Evolutionary conservation across 2,888 invertebrate species (phyloP), one percentile per base, ranked within the genome.

Genomic region (Therioaphis trifolii): DNA sequence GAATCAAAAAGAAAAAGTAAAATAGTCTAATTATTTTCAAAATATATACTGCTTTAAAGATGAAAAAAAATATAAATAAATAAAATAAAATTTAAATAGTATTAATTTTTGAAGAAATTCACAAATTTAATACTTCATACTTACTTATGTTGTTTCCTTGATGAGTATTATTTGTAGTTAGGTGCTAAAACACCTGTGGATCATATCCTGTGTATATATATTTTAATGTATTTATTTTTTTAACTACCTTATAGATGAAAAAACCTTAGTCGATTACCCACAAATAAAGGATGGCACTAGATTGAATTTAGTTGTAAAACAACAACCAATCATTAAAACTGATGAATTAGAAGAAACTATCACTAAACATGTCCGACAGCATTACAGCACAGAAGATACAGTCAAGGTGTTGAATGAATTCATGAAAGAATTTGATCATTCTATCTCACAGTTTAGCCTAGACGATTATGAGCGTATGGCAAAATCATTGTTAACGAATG

Each of bases 261-360:
- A 93, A 87, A 91, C 90, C 11, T 89, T 95, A 69, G 90, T 91
- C 63, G 92, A 92, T 68, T 95, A 95, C 88, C 91, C 91, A 85
- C 91, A 91, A 86, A 93, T 95, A 52, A 93, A 93, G 88, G 93
- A 94, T 85, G 94, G 94, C 1, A 91, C 93, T 21, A 95, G 93
- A 88, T 87, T 95, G 68, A 93, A 93, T 87, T 89, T 95, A 85
- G 90, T 94, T 40, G 91, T 94, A 5, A 93, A 93, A 87, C 94
- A 93, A 11, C 92, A 84, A 85, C 2, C 40, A 40, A 35, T 80
- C 11, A 63, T 74, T 72, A 82, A 82, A 63, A 52, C 82, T 27
- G 63, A 63, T 12, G 74, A 74, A 24, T 52, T 82, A 66, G 82
- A 82, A 66, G 74, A 82, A 74, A 52, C 52, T 63, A 52, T 82